Percentiles rank a stretch among this genome's conserved stretches.
These are phyloP conservation scores for Esox niger DNA, from an alignment of 2,113 vertebrate genomes.

Conservation along the genomic window DNA sequence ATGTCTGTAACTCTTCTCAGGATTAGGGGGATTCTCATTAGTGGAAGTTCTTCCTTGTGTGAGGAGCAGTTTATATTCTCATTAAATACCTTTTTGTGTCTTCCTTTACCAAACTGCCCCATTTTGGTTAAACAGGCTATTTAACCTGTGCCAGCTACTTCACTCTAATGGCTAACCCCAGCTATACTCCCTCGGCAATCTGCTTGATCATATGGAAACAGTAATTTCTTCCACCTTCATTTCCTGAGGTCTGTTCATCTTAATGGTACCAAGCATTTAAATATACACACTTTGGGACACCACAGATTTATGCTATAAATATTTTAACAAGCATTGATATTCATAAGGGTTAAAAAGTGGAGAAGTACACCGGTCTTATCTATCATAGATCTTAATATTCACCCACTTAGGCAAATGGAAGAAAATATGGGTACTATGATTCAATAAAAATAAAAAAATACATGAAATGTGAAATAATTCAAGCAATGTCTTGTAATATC, in stretches of 20 bases:
- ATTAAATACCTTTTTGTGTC: conserved; percentile 63
- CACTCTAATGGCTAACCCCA: conserved; percentile 63
- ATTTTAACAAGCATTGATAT: conserved; percentile 58
- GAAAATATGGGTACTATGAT: conserved; percentile 48
- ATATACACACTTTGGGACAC: conserved; percentile 46
- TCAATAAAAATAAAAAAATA: too few relatives aligned
- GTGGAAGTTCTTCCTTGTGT: conserved; percentile 44
- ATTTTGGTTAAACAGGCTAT: conserved; percentile 72
- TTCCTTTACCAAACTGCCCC: conserved; percentile 62
- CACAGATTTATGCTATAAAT: conserved; percentile 47
- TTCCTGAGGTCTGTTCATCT: conserved; percentile 58
- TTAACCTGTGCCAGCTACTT: conserved; percentile 72
- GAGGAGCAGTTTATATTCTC: conserved; percentile 54
- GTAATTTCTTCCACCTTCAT: conserved; percentile 45
- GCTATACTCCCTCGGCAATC: conserved; percentile 69
- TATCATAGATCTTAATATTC: conserved; percentile 37
- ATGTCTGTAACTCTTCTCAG: conserved; percentile 35
- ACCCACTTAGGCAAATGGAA: conserved; percentile 42
- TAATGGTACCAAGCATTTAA: conserved; percentile 49
- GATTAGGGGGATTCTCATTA: conserved; percentile 54
- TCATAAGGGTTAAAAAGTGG: conserved; percentile 40
- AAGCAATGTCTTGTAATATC: not conserved
- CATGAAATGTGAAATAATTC: conserved; percentile 19
- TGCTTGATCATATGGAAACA: conserved; percentile 61
- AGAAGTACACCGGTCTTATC: conserved; percentile 43